These are phyloP conservation scores for Pogonomyrmex barbatus DNA, from an alignment of 1,140 invertebrate genomes.

Conservation along the genomic window DNA sequence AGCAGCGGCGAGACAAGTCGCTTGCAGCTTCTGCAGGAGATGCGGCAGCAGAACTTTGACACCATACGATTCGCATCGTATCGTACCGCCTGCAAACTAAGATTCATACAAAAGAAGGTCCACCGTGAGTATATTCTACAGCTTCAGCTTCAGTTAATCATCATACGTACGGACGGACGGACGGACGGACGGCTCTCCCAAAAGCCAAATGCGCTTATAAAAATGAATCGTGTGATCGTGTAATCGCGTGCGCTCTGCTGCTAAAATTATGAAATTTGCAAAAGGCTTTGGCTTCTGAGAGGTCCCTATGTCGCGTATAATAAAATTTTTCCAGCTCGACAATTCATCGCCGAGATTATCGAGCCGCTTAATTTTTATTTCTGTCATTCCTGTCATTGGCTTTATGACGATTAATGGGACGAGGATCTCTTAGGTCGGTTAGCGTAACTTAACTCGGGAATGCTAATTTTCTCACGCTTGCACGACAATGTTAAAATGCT, in stretches of 20 bases:
- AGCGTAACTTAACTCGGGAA: conserved; percentile 8
- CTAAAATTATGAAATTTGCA: neutral
- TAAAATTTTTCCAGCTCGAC: neutral
- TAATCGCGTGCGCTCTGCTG: neutral
- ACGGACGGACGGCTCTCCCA: too few relatives aligned
- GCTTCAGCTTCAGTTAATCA: too few relatives aligned
- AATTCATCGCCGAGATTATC: neutral
- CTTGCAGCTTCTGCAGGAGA: conserved; percentile 92
- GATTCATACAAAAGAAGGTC: conserved; percentile 98
- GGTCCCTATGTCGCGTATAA: neutral
- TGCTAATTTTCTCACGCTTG: conserved; percentile 21
- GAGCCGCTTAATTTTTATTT: neutral
- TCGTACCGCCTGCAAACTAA: conserved; percentile 97
- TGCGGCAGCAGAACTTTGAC: conserved; percentile 97
- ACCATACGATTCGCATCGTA: conserved; percentile 98
- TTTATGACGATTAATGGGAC: neutral
- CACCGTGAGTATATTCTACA: conserved; percentile 90
- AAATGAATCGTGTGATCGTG: too few relatives aligned
- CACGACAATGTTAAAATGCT: neutral
- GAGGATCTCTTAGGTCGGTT: neutral
- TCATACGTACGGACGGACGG: too few relatives aligned
- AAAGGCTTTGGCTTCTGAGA: neutral
- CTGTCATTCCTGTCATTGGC: neutral
- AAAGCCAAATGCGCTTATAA: too few relatives aligned
- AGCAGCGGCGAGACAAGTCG: conserved; percentile 84